Percentiles rank a stretch among this genome's conserved stretches.
These are phyloP conservation scores for Microctenopoma steveboyesi DNA, from an alignment of 2,797 vertebrate genomes.

Conservation along the genomic window DNA sequence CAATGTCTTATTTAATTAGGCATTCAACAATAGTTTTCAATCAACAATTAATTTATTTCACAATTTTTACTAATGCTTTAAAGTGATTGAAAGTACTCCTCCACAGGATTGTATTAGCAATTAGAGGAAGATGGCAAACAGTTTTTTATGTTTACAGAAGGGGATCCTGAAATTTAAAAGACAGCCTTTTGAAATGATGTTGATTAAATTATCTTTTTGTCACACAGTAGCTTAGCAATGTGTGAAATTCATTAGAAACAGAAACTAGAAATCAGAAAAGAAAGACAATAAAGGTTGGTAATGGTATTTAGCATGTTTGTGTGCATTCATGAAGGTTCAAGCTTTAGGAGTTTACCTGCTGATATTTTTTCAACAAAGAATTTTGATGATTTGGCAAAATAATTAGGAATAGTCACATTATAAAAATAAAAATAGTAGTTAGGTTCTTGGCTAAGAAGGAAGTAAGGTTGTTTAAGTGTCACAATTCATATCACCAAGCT, in stretches of 20 bases:
- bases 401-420: background rate
- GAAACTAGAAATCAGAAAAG: too few relatives aligned
- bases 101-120: slow-evolving; percentile 15
- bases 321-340: background rate
- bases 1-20: slow-evolving; percentile 25
- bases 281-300: background rate
- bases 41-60: slow-evolving; percentile 23
- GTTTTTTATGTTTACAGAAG: slow-evolving; percentile 10
- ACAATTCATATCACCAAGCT: background rate
- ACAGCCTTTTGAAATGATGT: background rate
- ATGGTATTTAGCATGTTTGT: background rate
- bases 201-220: background rate
- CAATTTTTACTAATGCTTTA: slow-evolving; percentile 22
- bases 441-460: too few relatives aligned
- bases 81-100: slow-evolving; percentile 34
- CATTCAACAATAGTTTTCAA: slow-evolving; percentile 16
- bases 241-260: background rate
- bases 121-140: slow-evolving; percentile 15
- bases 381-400: background rate
- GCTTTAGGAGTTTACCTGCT: background rate
- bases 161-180: slow-evolving; percentile 1
- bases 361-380: background rate
- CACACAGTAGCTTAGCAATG: background rate
- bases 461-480: too few relatives aligned
- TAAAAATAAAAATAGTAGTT: background rate